phyloP scores from a whole-genome alignment of 2,113 vertebrate species.

The Penelope pileata region DNA sequence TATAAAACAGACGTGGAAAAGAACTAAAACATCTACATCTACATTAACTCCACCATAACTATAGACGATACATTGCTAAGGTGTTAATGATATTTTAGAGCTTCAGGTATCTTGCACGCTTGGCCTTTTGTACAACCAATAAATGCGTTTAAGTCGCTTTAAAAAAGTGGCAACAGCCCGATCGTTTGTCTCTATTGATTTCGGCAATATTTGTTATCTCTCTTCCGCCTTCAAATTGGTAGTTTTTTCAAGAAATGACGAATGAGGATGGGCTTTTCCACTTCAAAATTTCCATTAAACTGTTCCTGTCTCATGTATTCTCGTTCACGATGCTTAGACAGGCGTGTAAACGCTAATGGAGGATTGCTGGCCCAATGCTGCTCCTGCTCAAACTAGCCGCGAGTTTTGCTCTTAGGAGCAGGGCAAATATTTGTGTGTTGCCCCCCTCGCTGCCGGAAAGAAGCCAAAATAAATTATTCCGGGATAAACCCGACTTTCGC shows the following conservation, averaged over 20 bases:
- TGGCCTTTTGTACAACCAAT: neutral
- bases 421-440: neutral
- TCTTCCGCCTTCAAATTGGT: neutral
- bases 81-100: neutral
- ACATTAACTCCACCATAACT: neutral
- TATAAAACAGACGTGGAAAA: neutral
- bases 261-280: neutral
- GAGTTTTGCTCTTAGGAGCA: neutral
- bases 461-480: neutral
- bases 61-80: neutral
- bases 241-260: neutral
- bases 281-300: neutral
- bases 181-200: neutral
- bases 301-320: fast-evolving
- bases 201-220: neutral
- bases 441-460: neutral
- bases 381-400: neutral
- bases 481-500: neutral
- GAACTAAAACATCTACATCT: neutral
- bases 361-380: neutral
- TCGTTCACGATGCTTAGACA: neutral
- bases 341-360: neutral
- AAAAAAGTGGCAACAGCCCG: fast-evolving
- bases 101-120: neutral
- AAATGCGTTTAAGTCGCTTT: neutral